Evolutionary conservation across 92 coral and sea anemone genomes (phyloP).

Genomic region (Muricea muricata): DNA sequence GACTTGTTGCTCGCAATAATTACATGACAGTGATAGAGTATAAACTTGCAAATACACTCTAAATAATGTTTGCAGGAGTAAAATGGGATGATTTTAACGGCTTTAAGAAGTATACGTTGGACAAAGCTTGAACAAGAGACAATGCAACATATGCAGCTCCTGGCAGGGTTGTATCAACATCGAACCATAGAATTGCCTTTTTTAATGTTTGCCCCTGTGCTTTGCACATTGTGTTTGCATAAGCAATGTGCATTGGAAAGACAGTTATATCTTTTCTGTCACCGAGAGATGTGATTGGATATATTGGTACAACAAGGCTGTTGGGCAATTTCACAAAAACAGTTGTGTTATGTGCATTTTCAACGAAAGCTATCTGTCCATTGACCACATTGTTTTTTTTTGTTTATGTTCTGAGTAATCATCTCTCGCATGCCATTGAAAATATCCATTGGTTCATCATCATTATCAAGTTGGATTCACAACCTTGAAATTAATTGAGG

Average conservation of each 20-base stretch:
- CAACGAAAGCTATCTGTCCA: conserved; percentile 45
- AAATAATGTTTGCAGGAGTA: too few relatives aligned
- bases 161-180: background rate
- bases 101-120: too few relatives aligned
- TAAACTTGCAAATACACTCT: too few relatives aligned
- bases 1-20: too few relatives aligned
- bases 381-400: conserved; percentile 46
- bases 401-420: conserved; percentile 16
- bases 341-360: background rate
- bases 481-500: too few relatives aligned
- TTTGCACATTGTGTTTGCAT: background rate
- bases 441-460: background rate
- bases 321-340: conserved; percentile 31
- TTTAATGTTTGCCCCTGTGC: background rate
- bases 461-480: conserved; percentile 21
- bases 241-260: background rate
- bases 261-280: too few relatives aligned
- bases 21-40: too few relatives aligned
- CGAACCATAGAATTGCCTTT: background rate
- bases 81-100: too few relatives aligned
- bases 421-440: background rate
- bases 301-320: conserved; percentile 24
- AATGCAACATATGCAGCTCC: background rate
- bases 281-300: background rate
- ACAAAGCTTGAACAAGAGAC: too few relatives aligned